Conservation (phyloP, 2,888 invertebrate species). For the Heterodera filipjevi region DNA sequence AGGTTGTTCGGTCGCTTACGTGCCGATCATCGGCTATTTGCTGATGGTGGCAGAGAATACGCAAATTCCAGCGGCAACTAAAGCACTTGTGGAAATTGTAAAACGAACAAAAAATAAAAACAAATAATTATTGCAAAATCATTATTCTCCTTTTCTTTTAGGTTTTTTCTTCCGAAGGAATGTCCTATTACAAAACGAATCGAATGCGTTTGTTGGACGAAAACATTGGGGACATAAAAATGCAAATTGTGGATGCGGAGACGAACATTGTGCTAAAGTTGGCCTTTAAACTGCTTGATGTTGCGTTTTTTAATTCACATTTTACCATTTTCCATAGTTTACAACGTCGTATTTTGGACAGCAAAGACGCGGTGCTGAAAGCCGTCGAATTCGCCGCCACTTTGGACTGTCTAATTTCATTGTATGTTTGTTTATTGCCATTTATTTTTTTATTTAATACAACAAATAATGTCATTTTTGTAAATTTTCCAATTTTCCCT, state of each 20-base stretch:
- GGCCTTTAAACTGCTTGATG: background rate
- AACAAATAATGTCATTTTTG: too few species aligned
- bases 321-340: slow-evolving; percentile 69
- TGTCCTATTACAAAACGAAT: slow-evolving; percentile 77
- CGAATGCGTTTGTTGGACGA: slow-evolving; percentile 76
- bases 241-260: slow-evolving; percentile 78
- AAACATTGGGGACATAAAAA: slow-evolving; percentile 78
- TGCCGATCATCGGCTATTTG: slow-evolving; percentile 76
- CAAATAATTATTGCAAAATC: background rate
- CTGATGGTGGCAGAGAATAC: slow-evolving; percentile 73
- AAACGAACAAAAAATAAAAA: background rate
- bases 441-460: background rate
- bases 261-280: slow-evolving; percentile 75
- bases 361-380: slow-evolving; percentile 30
- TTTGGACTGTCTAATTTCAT: slow-evolving; percentile 66
- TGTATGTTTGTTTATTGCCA: background rate
- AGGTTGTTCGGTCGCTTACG: slow-evolving; percentile 67
- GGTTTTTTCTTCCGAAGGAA: slow-evolving; percentile 65
- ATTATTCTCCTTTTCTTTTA: slow-evolving; percentile 31
- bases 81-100: slow-evolving; percentile 23
- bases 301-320: background rate
- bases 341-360: slow-evolving; percentile 41
- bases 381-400: slow-evolving; percentile 68
- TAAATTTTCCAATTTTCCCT: too few species aligned
- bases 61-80: slow-evolving; percentile 26